A percentile compares a stretch with the other conserved stretches of the same genome.
Conservation (phyloP, 2,888 invertebrate species). For the Pandemis corylana region DNA sequence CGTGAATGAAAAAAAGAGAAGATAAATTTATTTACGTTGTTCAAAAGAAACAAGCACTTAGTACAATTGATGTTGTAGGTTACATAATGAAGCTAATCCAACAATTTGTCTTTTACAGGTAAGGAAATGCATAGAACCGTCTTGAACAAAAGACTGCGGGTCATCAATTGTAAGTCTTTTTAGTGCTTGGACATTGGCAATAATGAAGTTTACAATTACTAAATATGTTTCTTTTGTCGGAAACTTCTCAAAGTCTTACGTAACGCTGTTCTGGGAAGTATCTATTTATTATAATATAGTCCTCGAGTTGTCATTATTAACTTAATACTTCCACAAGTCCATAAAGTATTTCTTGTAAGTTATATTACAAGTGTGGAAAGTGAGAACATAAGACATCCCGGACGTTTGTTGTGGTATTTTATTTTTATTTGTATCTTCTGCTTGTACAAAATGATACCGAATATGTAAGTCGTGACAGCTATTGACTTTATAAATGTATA, state of each 20-base stretch:
- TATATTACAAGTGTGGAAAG: too few relatives aligned
- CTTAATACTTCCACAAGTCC: not conserved
- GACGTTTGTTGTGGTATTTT: too few relatives aligned
- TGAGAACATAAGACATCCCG: too few relatives aligned
- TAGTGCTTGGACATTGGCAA: conserved; percentile 7
- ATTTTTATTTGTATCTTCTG: too few relatives aligned
- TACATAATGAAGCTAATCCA: conserved; percentile 13
- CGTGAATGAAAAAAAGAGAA: not conserved
- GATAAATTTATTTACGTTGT: not conserved
- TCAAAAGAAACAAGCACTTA: not conserved
- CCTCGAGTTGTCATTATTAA: not conserved
- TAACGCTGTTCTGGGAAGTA: not conserved
- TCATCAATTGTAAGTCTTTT: conserved; percentile 30
- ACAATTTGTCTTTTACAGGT: conserved; percentile 39
- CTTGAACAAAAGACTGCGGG: conserved; percentile 15
- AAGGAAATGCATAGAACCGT: conserved; percentile 16
- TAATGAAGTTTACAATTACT: not conserved
- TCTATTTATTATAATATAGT: not conserved
- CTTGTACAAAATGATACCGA: too few relatives aligned
- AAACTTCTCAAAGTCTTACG: not conserved
- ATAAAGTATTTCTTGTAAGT: too few relatives aligned
- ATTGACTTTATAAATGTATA: too few relatives aligned
- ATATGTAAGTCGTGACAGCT: too few relatives aligned
- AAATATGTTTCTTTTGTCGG: not conserved
- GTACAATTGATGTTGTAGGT: not conserved